Evolutionary conservation across 1,140 invertebrate species (phyloP).

Genomic region (Neotoxoptera formosana): DNA sequence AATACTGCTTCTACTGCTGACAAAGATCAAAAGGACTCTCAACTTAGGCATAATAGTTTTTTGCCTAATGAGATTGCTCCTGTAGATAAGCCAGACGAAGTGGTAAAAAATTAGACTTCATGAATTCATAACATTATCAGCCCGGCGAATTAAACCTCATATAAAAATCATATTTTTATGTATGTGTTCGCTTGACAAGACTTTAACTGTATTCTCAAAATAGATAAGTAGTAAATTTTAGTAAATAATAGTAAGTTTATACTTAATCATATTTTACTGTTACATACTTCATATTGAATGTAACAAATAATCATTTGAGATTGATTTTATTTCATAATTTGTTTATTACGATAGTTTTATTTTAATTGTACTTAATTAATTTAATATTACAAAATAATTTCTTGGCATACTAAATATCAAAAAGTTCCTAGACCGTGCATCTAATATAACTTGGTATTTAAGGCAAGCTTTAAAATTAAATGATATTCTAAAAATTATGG

Average conservation of each 20-base stretch:
- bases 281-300: neutral
- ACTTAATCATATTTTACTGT: neutral
- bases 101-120: neutral
- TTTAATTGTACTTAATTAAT: conserved; percentile 17
- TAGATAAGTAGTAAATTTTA: conserved; percentile 19
- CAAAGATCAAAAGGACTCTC: conserved; percentile 40
- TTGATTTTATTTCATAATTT: conserved; percentile 3
- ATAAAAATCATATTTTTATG: neutral
- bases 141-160: neutral
- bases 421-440: conserved; percentile 1
- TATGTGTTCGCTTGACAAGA: neutral
- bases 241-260: neutral
- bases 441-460: neutral
- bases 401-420: neutral
- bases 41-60: neutral
- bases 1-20: neutral
- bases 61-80: neutral
- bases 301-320: neutral
- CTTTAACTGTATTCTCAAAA: neutral
- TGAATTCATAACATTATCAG: neutral
- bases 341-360: neutral
- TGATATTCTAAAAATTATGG: conserved; percentile 10
- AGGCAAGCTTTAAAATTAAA: neutral
- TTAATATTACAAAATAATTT: neutral
- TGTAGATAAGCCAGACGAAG: neutral